Conservation (phyloP, 2,888 invertebrate genomes). For the Biston stratarius region DNA sequence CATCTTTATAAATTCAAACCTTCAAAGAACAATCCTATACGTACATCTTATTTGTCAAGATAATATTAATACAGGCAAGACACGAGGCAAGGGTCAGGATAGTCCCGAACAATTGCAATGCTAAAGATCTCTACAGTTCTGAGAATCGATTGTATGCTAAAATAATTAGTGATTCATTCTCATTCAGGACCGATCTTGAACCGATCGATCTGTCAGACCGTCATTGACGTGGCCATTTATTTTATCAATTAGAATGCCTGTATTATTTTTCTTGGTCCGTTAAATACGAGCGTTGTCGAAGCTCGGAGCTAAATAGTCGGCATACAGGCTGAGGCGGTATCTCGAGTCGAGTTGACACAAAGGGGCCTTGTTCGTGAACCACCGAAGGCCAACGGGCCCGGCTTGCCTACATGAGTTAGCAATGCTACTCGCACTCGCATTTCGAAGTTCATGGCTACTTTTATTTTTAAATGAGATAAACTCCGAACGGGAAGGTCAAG, state of each 20-base stretch:
- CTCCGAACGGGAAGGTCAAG: slow-evolving; percentile 79
- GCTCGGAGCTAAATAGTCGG: slow-evolving; percentile 29
- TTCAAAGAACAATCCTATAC: slow-evolving; percentile 3
- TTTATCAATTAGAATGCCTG: slow-evolving; percentile 37
- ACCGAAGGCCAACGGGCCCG: slow-evolving; percentile 77
- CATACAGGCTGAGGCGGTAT: slow-evolving; percentile 42
- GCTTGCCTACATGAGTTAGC: slow-evolving; percentile 71
- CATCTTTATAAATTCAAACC: slow-evolving; percentile 9
- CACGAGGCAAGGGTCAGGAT: slow-evolving; percentile 35
- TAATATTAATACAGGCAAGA: background rate
- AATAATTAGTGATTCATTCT: slow-evolving; percentile 41
- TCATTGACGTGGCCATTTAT: slow-evolving; percentile 32
- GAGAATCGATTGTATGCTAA: slow-evolving; percentile 39
- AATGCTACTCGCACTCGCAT: slow-evolving; percentile 67
- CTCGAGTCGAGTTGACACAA: slow-evolving; percentile 64
- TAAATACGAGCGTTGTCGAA: slow-evolving; percentile 29
- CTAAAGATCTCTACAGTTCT: slow-evolving; percentile 37
- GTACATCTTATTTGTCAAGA: slow-evolving; percentile 20
- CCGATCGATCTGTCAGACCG: slow-evolving; percentile 38
- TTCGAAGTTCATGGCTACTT: slow-evolving; percentile 81
- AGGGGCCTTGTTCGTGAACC: slow-evolving; percentile 83
- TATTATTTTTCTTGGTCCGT: slow-evolving; percentile 31
- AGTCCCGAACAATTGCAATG: slow-evolving; percentile 41
- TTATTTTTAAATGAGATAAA: slow-evolving; percentile 80
- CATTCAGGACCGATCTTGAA: slow-evolving; percentile 37